Conservation (phyloP, 1,140 invertebrate genomes). For the Anoplophora glabripennis region DNA sequence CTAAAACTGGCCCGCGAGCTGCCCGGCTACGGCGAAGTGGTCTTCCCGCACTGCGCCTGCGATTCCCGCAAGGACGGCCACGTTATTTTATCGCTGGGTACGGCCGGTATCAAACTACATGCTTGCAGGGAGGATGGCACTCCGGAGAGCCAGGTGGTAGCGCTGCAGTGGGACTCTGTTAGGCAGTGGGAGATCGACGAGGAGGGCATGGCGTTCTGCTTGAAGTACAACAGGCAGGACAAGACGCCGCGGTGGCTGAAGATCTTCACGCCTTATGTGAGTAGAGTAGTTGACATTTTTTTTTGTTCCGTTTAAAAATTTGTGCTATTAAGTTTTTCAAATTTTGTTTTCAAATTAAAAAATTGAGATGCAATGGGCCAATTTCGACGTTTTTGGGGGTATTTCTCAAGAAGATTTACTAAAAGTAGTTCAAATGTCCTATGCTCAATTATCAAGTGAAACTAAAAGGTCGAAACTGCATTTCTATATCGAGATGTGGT, state of each 20-base stretch:
- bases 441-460: too few species aligned
- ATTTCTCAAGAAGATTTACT: too few species aligned
- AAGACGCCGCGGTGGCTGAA: conserved; percentile 82
- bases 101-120: conserved; percentile 74
- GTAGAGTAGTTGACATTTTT: conserved; percentile 45
- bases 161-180: conserved; percentile 79
- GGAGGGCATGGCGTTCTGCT: conserved; percentile 84
- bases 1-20: conserved; percentile 80
- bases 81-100: conserved; percentile 76
- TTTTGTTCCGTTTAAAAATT: too few species aligned
- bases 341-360: neutral
- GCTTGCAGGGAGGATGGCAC: conserved; percentile 86
- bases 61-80: conserved; percentile 91
- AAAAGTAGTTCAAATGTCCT: too few species aligned
- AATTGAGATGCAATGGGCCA: neutral
- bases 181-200: conserved; percentile 86
- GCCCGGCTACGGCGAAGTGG: conserved; percentile 87
- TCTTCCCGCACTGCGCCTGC: conserved; percentile 93
- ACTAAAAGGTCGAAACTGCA: too few species aligned
- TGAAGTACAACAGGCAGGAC: conserved; percentile 81
- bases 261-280: conserved; percentile 90
- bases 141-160: conserved; percentile 76
- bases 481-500: too few species aligned
- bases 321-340: too few species aligned
- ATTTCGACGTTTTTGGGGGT: neutral